Percentiles rank a stretch among this genome's conserved stretches.
Evolutionary conservation across 2,888 invertebrate species (phyloP).

Genomic region (Eustalomyia histrio): DNA sequence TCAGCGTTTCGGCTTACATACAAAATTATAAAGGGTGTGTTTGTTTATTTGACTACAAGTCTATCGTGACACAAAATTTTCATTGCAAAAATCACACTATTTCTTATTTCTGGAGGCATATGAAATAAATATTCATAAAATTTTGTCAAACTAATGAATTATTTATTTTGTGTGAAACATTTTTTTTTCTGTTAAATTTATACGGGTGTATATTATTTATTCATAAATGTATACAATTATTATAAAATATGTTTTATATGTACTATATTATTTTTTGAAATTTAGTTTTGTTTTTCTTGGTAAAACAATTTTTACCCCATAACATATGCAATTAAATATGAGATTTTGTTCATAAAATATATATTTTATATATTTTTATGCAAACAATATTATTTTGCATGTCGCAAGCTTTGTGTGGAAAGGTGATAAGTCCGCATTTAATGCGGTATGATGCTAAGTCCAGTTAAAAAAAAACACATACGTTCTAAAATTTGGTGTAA

Average conservation of each 20-base stretch:
- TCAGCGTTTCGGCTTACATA: too few species aligned
- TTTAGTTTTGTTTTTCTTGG: slow-evolving; percentile 10
- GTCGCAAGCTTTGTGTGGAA: too few species aligned
- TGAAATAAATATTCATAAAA: slow-evolving; percentile 33
- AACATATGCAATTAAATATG: slow-evolving; percentile 31
- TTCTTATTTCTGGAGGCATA: too few species aligned
- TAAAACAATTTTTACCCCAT: background rate
- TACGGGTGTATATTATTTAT: background rate
- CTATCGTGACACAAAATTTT: too few species aligned
- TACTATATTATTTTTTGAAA: background rate
- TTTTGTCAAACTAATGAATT: slow-evolving; percentile 35
- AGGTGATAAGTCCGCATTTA: too few species aligned
- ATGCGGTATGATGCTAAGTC: too few species aligned
- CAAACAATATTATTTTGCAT: background rate
- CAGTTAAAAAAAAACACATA: too few species aligned
- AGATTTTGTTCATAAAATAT: slow-evolving; percentile 16
- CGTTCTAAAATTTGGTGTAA: too few species aligned
- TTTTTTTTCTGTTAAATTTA: slow-evolving; percentile 18
- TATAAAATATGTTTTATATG: background rate
- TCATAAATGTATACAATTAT: background rate
- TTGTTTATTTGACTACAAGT: too few species aligned
- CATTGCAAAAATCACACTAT: too few species aligned
- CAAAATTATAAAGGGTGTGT: too few species aligned
- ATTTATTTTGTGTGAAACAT: slow-evolving; percentile 29
- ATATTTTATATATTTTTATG: background rate